These are phyloP conservation scores for Chionomys nivalis DNA, from an alignment of 2,113 vertebrate genomes.

Conservation along the genomic window DNA sequence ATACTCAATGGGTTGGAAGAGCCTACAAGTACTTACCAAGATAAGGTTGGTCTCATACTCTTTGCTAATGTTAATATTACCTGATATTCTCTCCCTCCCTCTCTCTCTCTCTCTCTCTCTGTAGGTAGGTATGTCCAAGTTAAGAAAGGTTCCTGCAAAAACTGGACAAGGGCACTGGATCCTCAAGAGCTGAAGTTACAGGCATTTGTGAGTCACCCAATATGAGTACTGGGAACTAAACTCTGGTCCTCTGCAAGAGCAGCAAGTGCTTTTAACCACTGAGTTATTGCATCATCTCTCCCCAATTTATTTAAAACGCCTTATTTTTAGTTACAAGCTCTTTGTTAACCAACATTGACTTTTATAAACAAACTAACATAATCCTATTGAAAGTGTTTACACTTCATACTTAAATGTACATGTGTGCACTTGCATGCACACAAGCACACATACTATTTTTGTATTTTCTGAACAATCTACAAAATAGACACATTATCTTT, in stretches of 20 bases:
- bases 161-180: neutral
- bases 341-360: neutral
- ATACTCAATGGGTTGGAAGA: constrained; percentile 36
- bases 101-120: too few species aligned
- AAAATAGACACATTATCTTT: neutral
- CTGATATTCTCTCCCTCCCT: neutral
- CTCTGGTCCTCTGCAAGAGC: neutral
- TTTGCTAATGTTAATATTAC: constrained; percentile 39
- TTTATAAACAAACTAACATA: neutral
- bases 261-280: too few species aligned
- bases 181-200: neutral
- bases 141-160: neutral
- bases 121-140: too few species aligned
- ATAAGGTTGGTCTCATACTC: constrained; percentile 46
- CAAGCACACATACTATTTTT: neutral
- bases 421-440: neutral
- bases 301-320: constrained; percentile 15
- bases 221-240: neutral
- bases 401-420: neutral
- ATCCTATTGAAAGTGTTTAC: neutral
- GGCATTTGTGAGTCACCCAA: neutral
- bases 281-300: too few species aligned
- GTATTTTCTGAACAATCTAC: neutral
- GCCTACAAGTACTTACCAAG: neutral
- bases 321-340: neutral